Evolutionary conservation across 2,113 vertebrate genomes (phyloP), one percentile per base, ranked within the genome.

Genomic region (Sus scrofa): DNA sequence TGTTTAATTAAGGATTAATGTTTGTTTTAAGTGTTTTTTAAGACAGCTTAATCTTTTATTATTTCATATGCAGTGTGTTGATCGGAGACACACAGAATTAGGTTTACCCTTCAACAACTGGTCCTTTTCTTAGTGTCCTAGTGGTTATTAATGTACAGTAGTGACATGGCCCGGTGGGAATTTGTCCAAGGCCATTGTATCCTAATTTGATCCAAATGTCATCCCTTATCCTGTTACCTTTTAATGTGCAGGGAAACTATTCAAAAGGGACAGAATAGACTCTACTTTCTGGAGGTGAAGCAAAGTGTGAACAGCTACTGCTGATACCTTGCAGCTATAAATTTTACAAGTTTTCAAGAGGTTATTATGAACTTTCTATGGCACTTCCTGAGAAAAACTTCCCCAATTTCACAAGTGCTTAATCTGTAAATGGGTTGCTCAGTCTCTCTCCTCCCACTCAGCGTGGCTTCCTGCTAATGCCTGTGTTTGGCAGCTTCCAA

Each of bases 361-460:
- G 3, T 60, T 87, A 71, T 87, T 65, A 19, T 34, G 22, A 91
- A 37, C 39, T 65, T 92, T 56, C 68, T 2, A 16, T 39, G 30
- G 54, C 22, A 75, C 30, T 96, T 95, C 52, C 65, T 95, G 44
- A 89, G 91, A 6, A 86, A 56, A 67, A 50, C 12, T 26, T 71
- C n/a, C 34, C 52, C 10, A 52, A 8, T 34, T 93, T 91, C 81
- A 32, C 50, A 87, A 87, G 84, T 70, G 19, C 44, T 92, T 85
- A 52, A 54, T 87, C 78, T 97, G 56, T 50, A 94, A 62, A 89
- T 93, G 77, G 19, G 14, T 89, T 82, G 68, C 63, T 52, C 62
- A 2, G 52, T 96, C 63, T 94, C 39, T 85, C 79, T 86, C 86
- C 92, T 94, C 93, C 97, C 75, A 60, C 85, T 89, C 89, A 74